Evolutionary conservation across 2,113 vertebrate genomes (phyloP), one percentile per base, ranked within the genome.

Genomic region (Dicentrarchus labrax): DNA sequence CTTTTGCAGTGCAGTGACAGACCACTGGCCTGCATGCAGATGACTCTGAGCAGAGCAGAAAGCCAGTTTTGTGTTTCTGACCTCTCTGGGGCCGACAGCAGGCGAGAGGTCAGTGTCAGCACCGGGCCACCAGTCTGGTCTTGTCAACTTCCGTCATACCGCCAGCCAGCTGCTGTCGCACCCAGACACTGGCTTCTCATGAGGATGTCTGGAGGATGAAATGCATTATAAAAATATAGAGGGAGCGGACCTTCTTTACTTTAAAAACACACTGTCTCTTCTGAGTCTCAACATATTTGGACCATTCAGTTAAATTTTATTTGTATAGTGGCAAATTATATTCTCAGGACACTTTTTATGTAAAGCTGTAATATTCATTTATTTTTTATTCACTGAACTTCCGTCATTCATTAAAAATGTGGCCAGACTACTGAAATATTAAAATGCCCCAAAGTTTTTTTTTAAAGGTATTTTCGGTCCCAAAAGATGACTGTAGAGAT

Each of bases 81-180:
- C 89, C 91, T 85, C 68, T 66, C 59, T 43, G 82, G 30, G 72
- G 74, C 81, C 62, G 82, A 91, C 93, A 66, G 88, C 88, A 86
- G 92, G 72, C 84, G 30, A 60, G 84, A 84, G 92, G 90, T 91
- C 93, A 90, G 89, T 66, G 92, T 94, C 94, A 90, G 75, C 84
- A 50, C 69, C 75, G 38, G 93, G 94, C 85, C 93, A 91, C 80
- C 71, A 70, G 90, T 89, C 90, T 89, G 69, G 85, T 83, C 84
- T 85, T 77, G 81, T 91, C 89, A 64, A 76, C 88, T 94, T 94
- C 91, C 84, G 89, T 57, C 86, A 47, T 68, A 2, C 66, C 85
- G 66, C 71, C 91, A 24, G 85, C 82, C 94, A 95, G 95, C 94
- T 94, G 95, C 90, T 78, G 86, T 76, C 54, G 65, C 72, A 80